These are phyloP conservation scores for Rhyacophila evoluta DNA, from an alignment of 2,888 invertebrate species.

Conservation along the genomic window DNA sequence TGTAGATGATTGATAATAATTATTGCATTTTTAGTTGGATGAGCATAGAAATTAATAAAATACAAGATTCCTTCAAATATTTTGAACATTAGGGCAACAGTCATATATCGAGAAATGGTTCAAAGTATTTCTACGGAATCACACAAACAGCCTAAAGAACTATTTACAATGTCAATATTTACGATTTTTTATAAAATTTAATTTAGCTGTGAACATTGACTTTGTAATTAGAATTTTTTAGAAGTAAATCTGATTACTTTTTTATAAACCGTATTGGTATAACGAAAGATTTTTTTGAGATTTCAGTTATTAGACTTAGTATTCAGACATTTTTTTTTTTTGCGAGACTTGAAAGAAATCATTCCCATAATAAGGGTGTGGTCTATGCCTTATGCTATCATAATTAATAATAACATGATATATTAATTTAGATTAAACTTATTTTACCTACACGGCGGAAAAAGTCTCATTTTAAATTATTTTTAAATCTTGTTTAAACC, in stretches of 20 bases:
- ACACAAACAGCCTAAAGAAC: background rate
- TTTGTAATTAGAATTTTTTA: background rate
- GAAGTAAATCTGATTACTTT: background rate
- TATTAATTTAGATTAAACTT: conserved; percentile 2
- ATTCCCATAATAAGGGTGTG: conserved; percentile 18
- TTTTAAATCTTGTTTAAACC: conserved; percentile 2
- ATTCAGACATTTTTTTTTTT: background rate
- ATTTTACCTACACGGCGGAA: conserved; percentile 20
- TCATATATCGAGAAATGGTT: background rate
- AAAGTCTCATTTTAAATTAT: conserved; percentile 24
- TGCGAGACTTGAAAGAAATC: conserved; percentile 5
- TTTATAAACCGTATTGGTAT: background rate
- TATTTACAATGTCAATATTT: background rate
- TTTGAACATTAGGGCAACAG: background rate
- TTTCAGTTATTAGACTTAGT: background rate
- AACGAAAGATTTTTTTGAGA: background rate
- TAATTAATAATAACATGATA: conserved; percentile 22
- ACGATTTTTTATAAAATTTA: background rate
- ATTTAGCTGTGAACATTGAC: background rate
- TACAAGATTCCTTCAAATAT: background rate
- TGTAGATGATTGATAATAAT: background rate
- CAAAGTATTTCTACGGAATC: background rate
- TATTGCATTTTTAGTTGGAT: background rate
- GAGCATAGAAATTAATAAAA: background rate
- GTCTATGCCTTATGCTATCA: conserved; percentile 7